Percentiles rank a stretch among this genome's conserved stretches.
phyloP scores from a whole-genome alignment of 2,888 invertebrate genomes.

The Tenthredo notha region DNA sequence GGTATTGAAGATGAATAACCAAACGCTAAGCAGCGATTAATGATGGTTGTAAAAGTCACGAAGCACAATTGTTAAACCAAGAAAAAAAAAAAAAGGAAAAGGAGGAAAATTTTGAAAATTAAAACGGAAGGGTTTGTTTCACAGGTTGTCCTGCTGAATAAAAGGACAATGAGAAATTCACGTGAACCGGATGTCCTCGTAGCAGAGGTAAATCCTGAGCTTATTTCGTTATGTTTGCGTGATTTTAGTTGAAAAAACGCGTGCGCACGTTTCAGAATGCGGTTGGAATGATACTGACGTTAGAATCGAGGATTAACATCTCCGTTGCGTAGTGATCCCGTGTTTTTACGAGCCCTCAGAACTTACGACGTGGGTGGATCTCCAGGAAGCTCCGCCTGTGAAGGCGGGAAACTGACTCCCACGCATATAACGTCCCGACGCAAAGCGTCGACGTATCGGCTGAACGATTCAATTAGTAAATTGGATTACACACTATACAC shows the following conservation, averaged over 20 bases:
- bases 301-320: constrained; percentile 53
- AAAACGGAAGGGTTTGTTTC: not conserved
- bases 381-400: constrained; percentile 56
- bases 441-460: constrained; percentile 49
- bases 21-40: not conserved
- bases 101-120: not conserved
- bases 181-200: not conserved
- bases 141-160: not conserved
- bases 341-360: constrained; percentile 42
- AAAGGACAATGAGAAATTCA: not conserved
- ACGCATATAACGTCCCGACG: constrained; percentile 56
- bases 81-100: not conserved
- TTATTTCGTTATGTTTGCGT: not conserved
- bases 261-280: constrained; percentile 63
- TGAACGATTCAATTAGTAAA: constrained; percentile 74
- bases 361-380: constrained; percentile 46
- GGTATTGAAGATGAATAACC: not conserved
- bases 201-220: not conserved
- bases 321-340: constrained; percentile 33
- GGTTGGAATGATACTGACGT: constrained; percentile 67
- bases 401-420: constrained; percentile 62
- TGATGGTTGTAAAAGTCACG: not conserved
- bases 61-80: not conserved
- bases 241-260: constrained; percentile 27
- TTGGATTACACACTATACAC: constrained; percentile 61